Conservation (phyloP, 2,888 invertebrate genomes). For the Himalopsyche tibetana region DNA sequence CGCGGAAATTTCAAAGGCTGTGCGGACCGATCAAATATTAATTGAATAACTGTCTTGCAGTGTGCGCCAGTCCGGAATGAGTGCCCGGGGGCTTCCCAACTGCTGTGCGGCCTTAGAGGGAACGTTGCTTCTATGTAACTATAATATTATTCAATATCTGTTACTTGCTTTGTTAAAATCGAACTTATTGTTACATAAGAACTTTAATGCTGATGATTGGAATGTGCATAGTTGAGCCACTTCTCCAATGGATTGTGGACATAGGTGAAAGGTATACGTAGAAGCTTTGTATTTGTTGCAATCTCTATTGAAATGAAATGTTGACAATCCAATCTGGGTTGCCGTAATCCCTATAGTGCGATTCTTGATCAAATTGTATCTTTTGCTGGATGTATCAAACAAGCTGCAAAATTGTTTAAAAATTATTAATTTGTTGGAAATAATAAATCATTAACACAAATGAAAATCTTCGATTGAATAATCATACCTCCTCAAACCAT, state of each 20-base stretch:
- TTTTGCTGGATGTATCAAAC: conserved; percentile 76
- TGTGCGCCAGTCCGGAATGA: too few relatives aligned
- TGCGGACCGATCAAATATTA: too few relatives aligned
- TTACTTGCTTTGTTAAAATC: conserved; percentile 85
- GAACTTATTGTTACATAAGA: conserved; percentile 80
- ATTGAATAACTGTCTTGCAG: too few relatives aligned
- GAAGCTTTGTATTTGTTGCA: conserved; percentile 78
- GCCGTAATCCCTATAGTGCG: conserved; percentile 77
- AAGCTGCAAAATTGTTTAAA: conserved; percentile 72
- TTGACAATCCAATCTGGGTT: conserved; percentile 83
- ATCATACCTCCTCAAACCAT: too few relatives aligned
- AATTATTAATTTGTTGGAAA: too few relatives aligned
- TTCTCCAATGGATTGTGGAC: conserved; percentile 80
- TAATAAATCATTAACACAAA: too few relatives aligned
- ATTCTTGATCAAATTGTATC: conserved; percentile 76
- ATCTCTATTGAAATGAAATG: conserved; percentile 79
- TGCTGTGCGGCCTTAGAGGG: too few relatives aligned
- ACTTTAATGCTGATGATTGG: conserved; percentile 81
- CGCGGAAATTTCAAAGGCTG: too few relatives aligned
- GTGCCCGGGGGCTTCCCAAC: too few relatives aligned
- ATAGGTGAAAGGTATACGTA: conserved; percentile 83
- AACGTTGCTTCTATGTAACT: too few relatives aligned
- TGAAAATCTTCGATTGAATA: too few relatives aligned
- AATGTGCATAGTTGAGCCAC: conserved; percentile 80
- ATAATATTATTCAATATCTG: too few relatives aligned